phyloP scores from a whole-genome alignment of 64 coral and sea anemone genomes.

The Montipora foliosa region DNA sequence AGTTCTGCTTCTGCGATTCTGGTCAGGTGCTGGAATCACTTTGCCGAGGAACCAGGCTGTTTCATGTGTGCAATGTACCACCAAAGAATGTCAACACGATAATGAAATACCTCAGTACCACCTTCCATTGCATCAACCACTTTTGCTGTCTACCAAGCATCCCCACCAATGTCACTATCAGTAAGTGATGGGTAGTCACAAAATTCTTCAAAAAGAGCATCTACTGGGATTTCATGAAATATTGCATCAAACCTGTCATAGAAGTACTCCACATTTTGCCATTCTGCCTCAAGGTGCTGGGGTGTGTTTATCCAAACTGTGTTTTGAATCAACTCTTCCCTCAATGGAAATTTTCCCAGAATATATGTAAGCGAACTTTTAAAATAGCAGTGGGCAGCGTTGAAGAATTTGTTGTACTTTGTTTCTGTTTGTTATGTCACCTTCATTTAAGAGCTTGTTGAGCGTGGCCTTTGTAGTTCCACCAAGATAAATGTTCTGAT shows the following conservation, averaged over 20 bases:
- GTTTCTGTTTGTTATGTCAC: slow-evolving; percentile 31
- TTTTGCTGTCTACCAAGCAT: slow-evolving; percentile 63
- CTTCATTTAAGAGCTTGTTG: slow-evolving; percentile 62
- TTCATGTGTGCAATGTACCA: slow-evolving; percentile 57
- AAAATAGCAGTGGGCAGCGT: slow-evolving; percentile 57
- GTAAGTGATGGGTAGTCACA: slow-evolving; percentile 52
- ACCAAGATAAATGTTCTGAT: slow-evolving; percentile 59
- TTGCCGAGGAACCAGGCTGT: slow-evolving; percentile 26
- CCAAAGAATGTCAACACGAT: slow-evolving; percentile 63
- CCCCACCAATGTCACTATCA: slow-evolving; percentile 48
- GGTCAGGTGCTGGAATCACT: slow-evolving; percentile 29
- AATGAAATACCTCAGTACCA: slow-evolving; percentile 53
- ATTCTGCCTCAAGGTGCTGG: slow-evolving; percentile 52
- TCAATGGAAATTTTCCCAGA: slow-evolving; percentile 58
- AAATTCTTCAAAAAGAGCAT: slow-evolving; percentile 61
- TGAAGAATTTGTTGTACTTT: slow-evolving; percentile 42
- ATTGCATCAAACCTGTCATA: slow-evolving; percentile 56
- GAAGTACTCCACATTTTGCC: slow-evolving; percentile 58
- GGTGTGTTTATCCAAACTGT: slow-evolving; percentile 64
- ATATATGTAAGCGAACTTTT: slow-evolving; percentile 56
- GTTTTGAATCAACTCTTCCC: slow-evolving; percentile 50
- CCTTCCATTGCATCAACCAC: slow-evolving; percentile 51
- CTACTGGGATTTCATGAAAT: slow-evolving; percentile 25
- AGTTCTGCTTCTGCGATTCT: slow-evolving; percentile 41
- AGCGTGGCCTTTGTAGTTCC: slow-evolving; percentile 44